These are phyloP conservation scores for Brachyopa scutellaris DNA, from an alignment of 2,888 invertebrate species.

Conservation along the genomic window DNA sequence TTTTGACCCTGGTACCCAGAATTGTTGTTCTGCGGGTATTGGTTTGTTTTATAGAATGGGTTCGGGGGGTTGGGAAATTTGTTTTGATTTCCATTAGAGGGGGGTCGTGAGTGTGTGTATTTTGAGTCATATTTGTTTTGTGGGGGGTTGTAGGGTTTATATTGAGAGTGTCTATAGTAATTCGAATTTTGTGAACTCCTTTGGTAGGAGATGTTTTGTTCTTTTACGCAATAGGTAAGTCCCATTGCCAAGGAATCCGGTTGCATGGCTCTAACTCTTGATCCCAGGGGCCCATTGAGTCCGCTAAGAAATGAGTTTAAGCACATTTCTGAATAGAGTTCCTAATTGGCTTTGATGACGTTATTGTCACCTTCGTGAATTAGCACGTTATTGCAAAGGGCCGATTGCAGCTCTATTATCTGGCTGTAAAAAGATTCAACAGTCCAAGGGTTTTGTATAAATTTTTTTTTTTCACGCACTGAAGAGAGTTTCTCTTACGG, in stretches of 20 bases:
- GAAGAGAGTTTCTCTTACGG: no score
- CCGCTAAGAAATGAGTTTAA: slow-evolving; percentile 68
- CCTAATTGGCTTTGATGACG: slow-evolving; percentile 70
- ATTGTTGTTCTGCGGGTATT: no score
- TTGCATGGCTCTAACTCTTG: slow-evolving; percentile 72
- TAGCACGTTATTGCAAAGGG: slow-evolving; percentile 66
- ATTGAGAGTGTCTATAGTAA: not conserved
- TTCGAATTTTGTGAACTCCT: not conserved
- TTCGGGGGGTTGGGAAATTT: no score
- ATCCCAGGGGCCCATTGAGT: slow-evolving; percentile 71
- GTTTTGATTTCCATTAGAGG: no score
- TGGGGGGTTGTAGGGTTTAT: no score
- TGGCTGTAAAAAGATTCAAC: slow-evolving; percentile 70
- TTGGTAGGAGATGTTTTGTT: slow-evolving; percentile 18
- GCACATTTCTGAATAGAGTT: slow-evolving; percentile 71
- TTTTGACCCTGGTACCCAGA: not conserved
- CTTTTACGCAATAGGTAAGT: slow-evolving; percentile 10
- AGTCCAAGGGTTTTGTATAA: no score
- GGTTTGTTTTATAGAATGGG: no score
- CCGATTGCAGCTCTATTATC: slow-evolving; percentile 70
- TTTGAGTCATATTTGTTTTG: no score
- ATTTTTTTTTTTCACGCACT: no score
- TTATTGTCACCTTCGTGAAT: slow-evolving; percentile 66
- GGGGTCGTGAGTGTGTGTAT: no score
- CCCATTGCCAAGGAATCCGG: slow-evolving; percentile 49